Evolutionary conservation across 2,797 vertebrate species (phyloP).

Genomic region (Hyperoplus lanceolatus): DNA sequence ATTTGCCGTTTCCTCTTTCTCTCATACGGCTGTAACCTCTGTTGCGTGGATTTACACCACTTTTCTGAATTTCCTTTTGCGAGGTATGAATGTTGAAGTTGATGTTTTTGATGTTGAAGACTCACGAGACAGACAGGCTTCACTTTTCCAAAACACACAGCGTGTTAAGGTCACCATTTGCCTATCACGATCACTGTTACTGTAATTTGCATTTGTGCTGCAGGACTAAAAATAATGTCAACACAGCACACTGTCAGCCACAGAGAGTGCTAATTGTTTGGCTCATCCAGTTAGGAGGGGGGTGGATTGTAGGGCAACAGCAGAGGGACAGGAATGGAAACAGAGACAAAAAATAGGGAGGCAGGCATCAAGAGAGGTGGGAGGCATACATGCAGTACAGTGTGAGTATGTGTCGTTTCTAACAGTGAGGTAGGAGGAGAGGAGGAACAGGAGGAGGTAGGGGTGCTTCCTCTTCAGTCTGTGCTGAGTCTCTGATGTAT

Average conservation of each 20-base stretch:
- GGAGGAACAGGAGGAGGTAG: constrained; percentile 70
- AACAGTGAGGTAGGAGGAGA: constrained; percentile 70
- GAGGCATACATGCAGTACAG: constrained; percentile 43
- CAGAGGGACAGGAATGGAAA: constrained; percentile 34
- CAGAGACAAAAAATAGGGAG: constrained; percentile 64
- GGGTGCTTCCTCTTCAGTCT: constrained; percentile 81
- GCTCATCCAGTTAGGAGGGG: constrained; percentile 32
- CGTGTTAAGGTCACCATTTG: constrained; percentile 75
- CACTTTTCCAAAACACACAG: constrained; percentile 29
- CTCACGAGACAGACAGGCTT: background rate
- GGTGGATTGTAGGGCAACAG: constrained; percentile 20
- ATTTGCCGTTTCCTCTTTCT: constrained; percentile 73
- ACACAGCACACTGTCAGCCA: constrained; percentile 59
- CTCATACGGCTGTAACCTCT: background rate
- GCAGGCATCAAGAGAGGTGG: constrained; percentile 46
- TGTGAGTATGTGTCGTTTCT: constrained; percentile 66
- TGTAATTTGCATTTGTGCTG: constrained; percentile 81
- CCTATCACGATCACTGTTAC: constrained; percentile 63
- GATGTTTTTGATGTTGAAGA: background rate
- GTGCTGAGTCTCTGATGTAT: constrained; percentile 76
- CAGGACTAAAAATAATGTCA: constrained; percentile 66
- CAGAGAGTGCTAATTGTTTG: constrained; percentile 38
- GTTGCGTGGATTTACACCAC: constrained; percentile 1
- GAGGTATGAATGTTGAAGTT: background rate
- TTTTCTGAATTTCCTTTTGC: constrained; percentile 8